phyloP scores from a whole-genome alignment of 2,888 invertebrate genomes.

The Idaea dimidiata region DNA sequence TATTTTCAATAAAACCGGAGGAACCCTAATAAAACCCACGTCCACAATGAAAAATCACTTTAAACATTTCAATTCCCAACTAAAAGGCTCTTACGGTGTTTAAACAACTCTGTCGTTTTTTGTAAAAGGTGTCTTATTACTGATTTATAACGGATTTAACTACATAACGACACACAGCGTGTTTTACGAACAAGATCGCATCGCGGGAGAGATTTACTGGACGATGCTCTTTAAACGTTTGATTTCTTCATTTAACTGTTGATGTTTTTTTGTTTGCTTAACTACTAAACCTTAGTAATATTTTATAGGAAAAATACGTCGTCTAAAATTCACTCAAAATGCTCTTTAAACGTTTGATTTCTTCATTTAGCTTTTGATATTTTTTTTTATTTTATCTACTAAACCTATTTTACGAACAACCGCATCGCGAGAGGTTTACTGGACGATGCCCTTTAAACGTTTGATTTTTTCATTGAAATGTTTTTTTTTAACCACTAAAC shows the following conservation, averaged over 20 bases:
- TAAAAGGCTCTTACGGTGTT: conserved; percentile 38
- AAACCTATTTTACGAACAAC: conserved; percentile 30
- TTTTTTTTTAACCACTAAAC: too few species aligned
- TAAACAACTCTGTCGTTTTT: conserved; percentile 16
- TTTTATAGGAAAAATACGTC: too few species aligned
- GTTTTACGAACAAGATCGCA: conserved; percentile 32
- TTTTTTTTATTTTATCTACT: too few species aligned
- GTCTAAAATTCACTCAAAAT: too few species aligned
- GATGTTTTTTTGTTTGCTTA: too few species aligned
- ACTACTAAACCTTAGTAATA: too few species aligned
- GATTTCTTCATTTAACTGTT: not conserved
- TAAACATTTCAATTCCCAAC: conserved; percentile 40
- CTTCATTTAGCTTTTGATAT: not conserved
- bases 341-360: not conserved
- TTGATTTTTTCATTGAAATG: not conserved
- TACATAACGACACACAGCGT: conserved; percentile 7
- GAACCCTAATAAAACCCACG: conserved; percentile 26
- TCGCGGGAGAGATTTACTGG: not conserved
- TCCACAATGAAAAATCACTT: conserved; percentile 35
- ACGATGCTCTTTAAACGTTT: too few species aligned
- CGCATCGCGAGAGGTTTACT: conserved; percentile 6
- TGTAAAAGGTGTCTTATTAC: conserved; percentile 41
- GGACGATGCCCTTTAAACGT: not conserved
- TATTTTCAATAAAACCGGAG: conserved; percentile 8
- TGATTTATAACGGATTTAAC: conserved; percentile 34